These are phyloP conservation scores for Porites evermanni DNA, from an alignment of 92 coral and sea anemone species.

Conservation along the genomic window DNA sequence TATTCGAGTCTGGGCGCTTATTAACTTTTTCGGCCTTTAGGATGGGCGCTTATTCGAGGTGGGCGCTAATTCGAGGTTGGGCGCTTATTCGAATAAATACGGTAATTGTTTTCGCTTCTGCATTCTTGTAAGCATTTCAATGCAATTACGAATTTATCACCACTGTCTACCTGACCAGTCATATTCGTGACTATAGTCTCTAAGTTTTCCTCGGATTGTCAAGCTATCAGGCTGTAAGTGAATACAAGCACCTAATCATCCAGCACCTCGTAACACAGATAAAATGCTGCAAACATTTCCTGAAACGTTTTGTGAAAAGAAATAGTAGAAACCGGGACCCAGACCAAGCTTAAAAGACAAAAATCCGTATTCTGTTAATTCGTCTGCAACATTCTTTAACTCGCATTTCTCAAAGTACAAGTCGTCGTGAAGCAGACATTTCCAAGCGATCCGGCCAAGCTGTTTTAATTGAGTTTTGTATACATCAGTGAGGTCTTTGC, in stretches of 20 bases:
- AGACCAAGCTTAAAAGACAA: slow-evolving; percentile 31
- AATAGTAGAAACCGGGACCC: slow-evolving; percentile 21
- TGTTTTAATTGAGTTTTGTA: neutral
- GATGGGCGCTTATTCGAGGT: too few species aligned
- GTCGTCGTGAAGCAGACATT: slow-evolving; percentile 7
- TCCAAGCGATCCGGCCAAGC: slow-evolving; percentile 32
- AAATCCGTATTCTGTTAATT: slow-evolving; percentile 25
- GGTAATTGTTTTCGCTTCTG: neutral
- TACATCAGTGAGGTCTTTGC: neutral
- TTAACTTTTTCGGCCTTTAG: too few species aligned
- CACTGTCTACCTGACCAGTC: neutral
- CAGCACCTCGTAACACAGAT: slow-evolving; percentile 18
- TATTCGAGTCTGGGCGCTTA: too few species aligned
- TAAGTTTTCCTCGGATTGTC: neutral
- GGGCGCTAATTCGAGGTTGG: too few species aligned
- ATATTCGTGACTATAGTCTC: neutral
- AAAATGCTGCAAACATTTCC: slow-evolving; percentile 51
- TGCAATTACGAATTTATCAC: neutral
- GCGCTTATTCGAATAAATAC: too few species aligned
- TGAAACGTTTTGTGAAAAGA: slow-evolving; percentile 47
- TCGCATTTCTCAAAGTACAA: slow-evolving; percentile 14
- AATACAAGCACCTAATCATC: neutral
- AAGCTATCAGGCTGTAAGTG: neutral
- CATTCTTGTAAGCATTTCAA: neutral
- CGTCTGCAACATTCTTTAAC: neutral